These are phyloP conservation scores for Nematostella vectensis DNA, from an alignment of 92 coral and sea anemone species.

Conservation along the genomic window DNA sequence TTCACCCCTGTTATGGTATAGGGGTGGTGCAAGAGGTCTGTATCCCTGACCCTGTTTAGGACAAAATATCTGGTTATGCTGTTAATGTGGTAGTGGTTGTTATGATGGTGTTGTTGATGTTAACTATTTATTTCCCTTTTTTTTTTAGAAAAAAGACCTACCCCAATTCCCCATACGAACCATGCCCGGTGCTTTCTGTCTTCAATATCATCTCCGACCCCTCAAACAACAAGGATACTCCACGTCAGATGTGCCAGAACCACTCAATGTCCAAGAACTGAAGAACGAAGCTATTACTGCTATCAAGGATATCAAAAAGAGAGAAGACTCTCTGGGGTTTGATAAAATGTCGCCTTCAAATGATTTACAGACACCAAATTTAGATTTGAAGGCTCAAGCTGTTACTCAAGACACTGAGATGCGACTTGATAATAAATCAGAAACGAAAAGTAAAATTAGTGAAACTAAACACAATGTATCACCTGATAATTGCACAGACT, in stretches of 20 bases:
- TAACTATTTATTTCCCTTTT: too few species aligned
- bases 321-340: background rate
- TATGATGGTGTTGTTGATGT: too few species aligned
- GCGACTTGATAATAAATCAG: background rate
- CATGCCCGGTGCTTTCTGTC: conserved; percentile 49
- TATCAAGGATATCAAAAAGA: background rate
- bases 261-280: conserved; percentile 20
- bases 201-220: conserved; percentile 77
- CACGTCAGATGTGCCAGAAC: conserved; percentile 36
- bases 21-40: too few species aligned
- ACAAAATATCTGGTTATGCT: too few species aligned
- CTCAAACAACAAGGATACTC: conserved; percentile 70
- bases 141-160: background rate
- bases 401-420: background rate
- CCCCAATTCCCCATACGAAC: too few species aligned
- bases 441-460: background rate
- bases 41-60: too few species aligned
- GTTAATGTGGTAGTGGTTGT: too few species aligned
- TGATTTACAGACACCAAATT: background rate
- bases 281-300: conserved; percentile 22
- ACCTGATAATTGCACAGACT: background rate
- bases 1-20: too few species aligned
- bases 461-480: background rate
- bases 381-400: background rate
- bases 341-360: background rate